A percentile compares a stretch with the other conserved stretches of the same genome.
Conservation (phyloP, 2,113 vertebrate species). For the Anseranas semipalmata region DNA sequence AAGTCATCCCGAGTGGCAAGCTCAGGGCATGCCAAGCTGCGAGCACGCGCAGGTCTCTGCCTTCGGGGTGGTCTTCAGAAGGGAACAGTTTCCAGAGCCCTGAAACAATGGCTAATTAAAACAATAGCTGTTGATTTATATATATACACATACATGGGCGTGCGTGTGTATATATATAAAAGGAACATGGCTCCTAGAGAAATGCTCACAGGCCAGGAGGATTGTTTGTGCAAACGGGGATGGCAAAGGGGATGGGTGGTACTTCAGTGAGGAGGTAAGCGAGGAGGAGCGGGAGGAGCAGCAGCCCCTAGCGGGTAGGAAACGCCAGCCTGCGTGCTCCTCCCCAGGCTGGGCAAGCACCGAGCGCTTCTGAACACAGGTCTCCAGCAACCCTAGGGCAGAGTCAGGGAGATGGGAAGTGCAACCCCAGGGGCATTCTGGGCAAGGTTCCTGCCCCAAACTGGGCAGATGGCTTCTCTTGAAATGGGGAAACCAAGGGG, state of each 20-base stretch:
- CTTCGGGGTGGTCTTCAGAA: conserved; percentile 50
- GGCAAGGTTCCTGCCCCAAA: not conserved
- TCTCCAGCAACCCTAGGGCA: not conserved
- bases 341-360: no score
- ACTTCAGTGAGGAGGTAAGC: not conserved
- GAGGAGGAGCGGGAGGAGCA: not conserved
- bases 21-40: not conserved
- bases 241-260: not conserved
- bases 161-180: not conserved
- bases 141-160: not conserved
- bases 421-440: not conserved
- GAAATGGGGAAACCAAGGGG: not conserved
- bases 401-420: not conserved
- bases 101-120: conserved; percentile 65
- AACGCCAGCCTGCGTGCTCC: not conserved
- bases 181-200: not conserved
- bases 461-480: no score
- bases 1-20: not conserved
- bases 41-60: not conserved
- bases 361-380: not conserved
- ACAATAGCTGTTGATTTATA: conserved; percentile 55
- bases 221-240: not conserved
- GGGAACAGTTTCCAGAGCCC: conserved; percentile 57
- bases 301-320: not conserved
- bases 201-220: not conserved